Percentiles rank a stretch among this genome's conserved stretches.
These are phyloP conservation scores for Diuraphis noxia DNA, from an alignment of 1,140 invertebrate genomes.

Conservation along the genomic window DNA sequence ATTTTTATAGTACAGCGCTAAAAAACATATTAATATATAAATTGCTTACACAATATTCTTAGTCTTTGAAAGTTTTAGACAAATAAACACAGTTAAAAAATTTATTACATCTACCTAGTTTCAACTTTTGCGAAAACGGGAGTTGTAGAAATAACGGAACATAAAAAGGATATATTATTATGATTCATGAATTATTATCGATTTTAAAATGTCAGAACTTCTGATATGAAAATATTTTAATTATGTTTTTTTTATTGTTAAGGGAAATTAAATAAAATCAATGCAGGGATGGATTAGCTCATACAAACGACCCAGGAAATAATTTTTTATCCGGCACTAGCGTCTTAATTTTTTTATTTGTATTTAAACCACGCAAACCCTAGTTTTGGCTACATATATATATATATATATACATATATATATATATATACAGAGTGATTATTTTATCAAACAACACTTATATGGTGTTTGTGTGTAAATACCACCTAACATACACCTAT, in stretches of 20 bases:
- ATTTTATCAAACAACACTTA: no score
- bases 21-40: neutral
- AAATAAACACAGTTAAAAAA: neutral
- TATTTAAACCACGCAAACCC: no score
- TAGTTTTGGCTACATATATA: no score
- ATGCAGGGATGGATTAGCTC: no score
- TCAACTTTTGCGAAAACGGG: neutral
- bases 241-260: neutral
- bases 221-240: neutral
- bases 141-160: neutral
- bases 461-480: no score
- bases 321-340: no score
- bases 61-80: neutral
- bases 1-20: neutral
- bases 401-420: no score
- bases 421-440: no score
- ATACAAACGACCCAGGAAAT: no score
- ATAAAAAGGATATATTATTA: neutral
- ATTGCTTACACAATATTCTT: neutral
- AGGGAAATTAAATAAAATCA: neutral
- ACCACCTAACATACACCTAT: no score
- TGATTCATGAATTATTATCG: neutral
- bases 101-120: neutral
- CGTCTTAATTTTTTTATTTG: no score
- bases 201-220: neutral